Evolutionary conservation across 2,113 vertebrate genomes (phyloP).

Genomic region (Nymphicus hollandicus): DNA sequence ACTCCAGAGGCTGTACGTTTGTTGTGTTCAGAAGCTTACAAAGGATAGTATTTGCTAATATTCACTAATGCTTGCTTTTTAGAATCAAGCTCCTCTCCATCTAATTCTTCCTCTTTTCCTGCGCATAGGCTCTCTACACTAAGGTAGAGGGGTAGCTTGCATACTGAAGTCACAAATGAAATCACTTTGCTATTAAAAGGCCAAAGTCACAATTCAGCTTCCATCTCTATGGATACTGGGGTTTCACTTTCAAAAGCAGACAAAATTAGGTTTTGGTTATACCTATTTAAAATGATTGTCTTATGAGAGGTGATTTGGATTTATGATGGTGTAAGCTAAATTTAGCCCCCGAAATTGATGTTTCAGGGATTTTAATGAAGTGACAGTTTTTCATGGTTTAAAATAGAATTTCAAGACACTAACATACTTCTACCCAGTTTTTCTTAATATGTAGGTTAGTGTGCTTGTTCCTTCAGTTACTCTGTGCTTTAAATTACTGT

Average conservation of each 20-base stretch:
- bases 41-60: neutral
- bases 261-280: neutral
- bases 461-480: neutral
- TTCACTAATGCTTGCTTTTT: neutral
- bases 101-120: neutral
- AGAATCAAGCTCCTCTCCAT: neutral
- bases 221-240: neutral
- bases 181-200: constrained; percentile 13
- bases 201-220: neutral
- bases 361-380: constrained; percentile 18
- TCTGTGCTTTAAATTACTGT: constrained; percentile 7
- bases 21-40: neutral
- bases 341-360: neutral
- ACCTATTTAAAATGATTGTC: neutral
- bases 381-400: neutral
- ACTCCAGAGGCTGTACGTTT: neutral
- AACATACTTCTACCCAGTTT: neutral
- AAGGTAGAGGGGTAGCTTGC: neutral
- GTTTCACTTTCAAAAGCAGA: neutral
- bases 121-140: neutral
- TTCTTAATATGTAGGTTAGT: neutral
- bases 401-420: constrained; percentile 42
- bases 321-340: neutral
- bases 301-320: neutral
- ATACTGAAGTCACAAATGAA: neutral